Base-by-base conservation (phyloP, 30 jellyfish, hydroid and myxozoan species). In the Hydractinia symbiolongicarpus region DNA sequence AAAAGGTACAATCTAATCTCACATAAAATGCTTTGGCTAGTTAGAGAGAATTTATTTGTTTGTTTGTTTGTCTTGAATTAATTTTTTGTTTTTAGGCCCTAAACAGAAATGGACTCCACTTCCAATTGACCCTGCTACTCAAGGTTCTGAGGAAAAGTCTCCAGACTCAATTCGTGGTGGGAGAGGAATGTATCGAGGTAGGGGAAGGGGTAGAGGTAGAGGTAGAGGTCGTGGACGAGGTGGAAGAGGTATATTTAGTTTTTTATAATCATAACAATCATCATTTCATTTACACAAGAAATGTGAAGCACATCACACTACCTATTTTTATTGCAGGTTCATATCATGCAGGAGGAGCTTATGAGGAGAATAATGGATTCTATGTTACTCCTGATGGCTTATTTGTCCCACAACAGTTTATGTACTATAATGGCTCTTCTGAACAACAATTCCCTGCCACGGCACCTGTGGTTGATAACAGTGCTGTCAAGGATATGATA, bases 201-300 rank as follows among this genome's bases (percentile, higher is more conserved):
- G 95, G 21, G 94, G 66, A 52, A 75, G 98, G 20, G 98, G 98
- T 6, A 80, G 98, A 72, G 96, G 98, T 11, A 78, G 98, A 58
- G 98, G 96, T 52, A 94, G 98, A 30, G 95, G 98, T 52, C 88
- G 98, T 11, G 87, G 91, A 6, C 71, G 96, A 78, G 93, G 96
- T 15, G 96, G 98, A 2, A 86, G 98, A 91, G 98, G 98, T 91
- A 86, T 54, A 16, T 68, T 30, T 68, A 15, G 2, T 68, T 15
- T 30, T 30, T 0, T 30, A 2, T 30, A 30, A 30, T 30, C 44
- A 30, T 30, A 30, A 30, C 44, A 30, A 30, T 0, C 2, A 30
- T 30, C 44, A 30, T 60, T 14, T 14, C 15, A 30, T 30, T 30
- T 0, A 30, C 44, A 0, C 44, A 2, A 30, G 44, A 30, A 30